Conservation (phyloP, 2,113 vertebrate genomes). For the Crocuta crocuta region DNA sequence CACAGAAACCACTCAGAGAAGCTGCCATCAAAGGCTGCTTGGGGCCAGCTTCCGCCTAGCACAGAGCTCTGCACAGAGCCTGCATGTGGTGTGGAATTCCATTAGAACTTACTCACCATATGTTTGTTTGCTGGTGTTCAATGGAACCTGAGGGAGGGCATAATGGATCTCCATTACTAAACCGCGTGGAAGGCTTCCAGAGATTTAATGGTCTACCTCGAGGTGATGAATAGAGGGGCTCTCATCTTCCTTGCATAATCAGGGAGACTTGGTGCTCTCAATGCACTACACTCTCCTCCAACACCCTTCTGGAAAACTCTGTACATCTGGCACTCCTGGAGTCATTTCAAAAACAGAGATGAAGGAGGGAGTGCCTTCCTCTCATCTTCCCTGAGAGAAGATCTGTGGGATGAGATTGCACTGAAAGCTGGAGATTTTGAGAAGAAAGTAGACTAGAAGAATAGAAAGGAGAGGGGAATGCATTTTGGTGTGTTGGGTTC, state of each 20-base stretch:
- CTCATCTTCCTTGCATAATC: conserved; percentile 30
- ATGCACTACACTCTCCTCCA: background rate
- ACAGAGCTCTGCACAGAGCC: background rate
- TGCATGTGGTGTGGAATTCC: conserved; percentile 49
- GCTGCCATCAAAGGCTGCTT: conserved; percentile 25
- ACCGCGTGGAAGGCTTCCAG: conserved; percentile 49
- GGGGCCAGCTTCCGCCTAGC: conserved; percentile 37
- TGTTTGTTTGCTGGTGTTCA: conserved; percentile 53
- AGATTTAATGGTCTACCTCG: conserved; percentile 48
- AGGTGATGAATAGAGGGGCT: conserved; percentile 59
- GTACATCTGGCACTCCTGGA: conserved; percentile 53
- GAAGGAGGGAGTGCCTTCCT: background rate
- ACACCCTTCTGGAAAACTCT: conserved; percentile 57
- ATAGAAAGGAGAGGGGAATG: background rate
- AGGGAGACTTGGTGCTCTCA: background rate
- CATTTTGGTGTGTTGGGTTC: background rate
- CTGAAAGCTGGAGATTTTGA: background rate
- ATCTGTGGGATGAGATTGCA: background rate
- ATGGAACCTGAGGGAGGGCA: conserved; percentile 59
- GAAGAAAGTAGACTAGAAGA: background rate
- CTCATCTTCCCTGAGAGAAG: background rate
- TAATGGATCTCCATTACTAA: conserved; percentile 20
- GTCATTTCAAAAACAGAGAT: conserved; percentile 40
- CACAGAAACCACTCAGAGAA: background rate
- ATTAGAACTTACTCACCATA: conserved; percentile 20